phyloP scores from a whole-genome alignment of 2,113 vertebrate species.

The Fregata magnificens region DNA sequence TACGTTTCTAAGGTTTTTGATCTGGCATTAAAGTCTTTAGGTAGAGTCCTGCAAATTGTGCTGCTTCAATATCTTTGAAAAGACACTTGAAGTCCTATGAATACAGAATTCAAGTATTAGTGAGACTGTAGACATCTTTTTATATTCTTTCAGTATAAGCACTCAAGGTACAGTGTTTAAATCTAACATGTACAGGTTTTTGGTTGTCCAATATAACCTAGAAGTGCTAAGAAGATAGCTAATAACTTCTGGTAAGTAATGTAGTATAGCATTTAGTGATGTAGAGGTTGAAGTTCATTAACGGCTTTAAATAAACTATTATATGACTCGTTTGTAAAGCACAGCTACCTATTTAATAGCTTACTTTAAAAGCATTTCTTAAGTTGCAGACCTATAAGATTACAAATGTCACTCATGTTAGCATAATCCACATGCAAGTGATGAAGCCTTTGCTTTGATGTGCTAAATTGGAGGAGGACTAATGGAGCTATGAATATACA shows the following conservation, averaged over 20 bases:
- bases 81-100: background rate
- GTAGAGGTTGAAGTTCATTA: constrained; percentile 77
- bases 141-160: constrained; percentile 47
- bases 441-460: constrained; percentile 89
- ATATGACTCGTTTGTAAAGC: constrained; percentile 74
- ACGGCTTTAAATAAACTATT: constrained; percentile 84
- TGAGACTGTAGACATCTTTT: constrained; percentile 28
- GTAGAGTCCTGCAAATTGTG: constrained; percentile 25
- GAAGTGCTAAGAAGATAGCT: constrained; percentile 70
- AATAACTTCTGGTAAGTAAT: constrained; percentile 77
- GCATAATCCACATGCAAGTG: constrained; percentile 88
- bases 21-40: constrained; percentile 34
- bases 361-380: constrained; percentile 84
- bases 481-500: constrained; percentile 93
- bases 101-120: constrained; percentile 41
- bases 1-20: constrained; percentile 56
- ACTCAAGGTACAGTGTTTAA: constrained; percentile 48
- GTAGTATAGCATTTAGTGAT: constrained; percentile 72
- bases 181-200: constrained; percentile 47
- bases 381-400: constrained; percentile 86
- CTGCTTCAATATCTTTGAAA: constrained; percentile 40
- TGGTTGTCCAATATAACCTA: constrained; percentile 61
- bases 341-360: constrained; percentile 78
- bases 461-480: constrained; percentile 86
- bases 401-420: constrained; percentile 88